Conservation (phyloP, 2,797 vertebrate species). For the Philypnodon macrostomus region DNA sequence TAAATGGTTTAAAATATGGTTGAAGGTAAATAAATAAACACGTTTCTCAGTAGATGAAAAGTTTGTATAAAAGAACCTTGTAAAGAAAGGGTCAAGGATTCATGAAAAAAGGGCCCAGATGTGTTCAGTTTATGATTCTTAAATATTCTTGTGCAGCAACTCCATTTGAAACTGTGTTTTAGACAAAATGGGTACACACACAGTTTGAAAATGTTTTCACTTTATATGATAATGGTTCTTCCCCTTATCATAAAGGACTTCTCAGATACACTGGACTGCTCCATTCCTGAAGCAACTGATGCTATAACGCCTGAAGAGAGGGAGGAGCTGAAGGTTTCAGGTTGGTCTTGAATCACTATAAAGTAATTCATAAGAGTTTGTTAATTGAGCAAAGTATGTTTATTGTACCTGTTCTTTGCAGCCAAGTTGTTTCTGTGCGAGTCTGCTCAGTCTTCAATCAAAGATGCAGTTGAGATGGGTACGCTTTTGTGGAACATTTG, state of each 20-base stretch:
- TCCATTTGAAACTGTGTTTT: no score
- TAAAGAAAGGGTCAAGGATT: not conserved
- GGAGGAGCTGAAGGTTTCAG: conserved; percentile 95
- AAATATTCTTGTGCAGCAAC: no score
- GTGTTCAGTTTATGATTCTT: not conserved
- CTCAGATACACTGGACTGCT: conserved; percentile 84
- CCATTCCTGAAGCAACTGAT: conserved; percentile 83
- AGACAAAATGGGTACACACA: no score
- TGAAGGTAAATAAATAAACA: not conserved
- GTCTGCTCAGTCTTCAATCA: conserved; percentile 83
- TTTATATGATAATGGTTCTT: no score
- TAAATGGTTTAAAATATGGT: not conserved
- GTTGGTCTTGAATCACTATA: conserved; percentile 60
- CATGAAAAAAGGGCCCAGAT: not conserved
- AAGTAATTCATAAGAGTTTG: not conserved
- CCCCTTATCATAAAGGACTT: conserved; percentile 52
- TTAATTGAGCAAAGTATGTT: not conserved
- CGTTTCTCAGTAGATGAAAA: no score
- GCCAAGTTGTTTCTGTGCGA: conserved; percentile 92
- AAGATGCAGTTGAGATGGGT: conserved; percentile 90
- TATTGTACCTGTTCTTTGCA: conserved; percentile 61
- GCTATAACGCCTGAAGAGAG: conserved; percentile 93
- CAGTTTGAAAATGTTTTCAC: no score
- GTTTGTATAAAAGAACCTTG: no score
- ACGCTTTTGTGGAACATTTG: no score